A percentile compares a stretch with the other conserved stretches of the same genome.
Evolutionary conservation across 23 tunicate genomes (phyloP).

Genomic region (Trididemnum clinides): DNA sequence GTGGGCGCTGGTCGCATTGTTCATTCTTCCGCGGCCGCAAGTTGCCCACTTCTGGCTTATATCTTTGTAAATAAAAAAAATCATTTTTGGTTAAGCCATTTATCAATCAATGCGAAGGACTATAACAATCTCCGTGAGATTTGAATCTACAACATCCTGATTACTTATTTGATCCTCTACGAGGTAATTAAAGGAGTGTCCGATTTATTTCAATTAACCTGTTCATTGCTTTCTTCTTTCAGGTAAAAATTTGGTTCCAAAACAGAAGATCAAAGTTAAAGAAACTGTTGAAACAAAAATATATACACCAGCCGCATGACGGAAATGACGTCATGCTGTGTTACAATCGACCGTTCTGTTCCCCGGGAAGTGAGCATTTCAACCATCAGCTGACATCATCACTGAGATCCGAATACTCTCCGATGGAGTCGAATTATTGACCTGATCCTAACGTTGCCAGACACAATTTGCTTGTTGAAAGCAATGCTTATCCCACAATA

Average conservation of each 20-base stretch:
- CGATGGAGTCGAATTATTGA: not conserved
- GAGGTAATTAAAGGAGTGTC: no score
- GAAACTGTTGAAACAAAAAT: conserved; percentile 57
- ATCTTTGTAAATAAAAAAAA: no score
- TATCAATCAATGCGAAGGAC: no score
- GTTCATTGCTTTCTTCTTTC: not conserved
- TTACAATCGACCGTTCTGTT: not conserved
- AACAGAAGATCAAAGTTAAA: conserved; percentile 68
- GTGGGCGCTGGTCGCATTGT: no score
- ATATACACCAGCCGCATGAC: conserved; percentile 22
- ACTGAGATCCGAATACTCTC: not conserved
- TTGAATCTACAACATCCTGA: no score
- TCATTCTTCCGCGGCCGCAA: no score
- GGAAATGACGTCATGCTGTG: conserved; percentile 38
- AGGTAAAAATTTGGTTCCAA: conserved; percentile 84
- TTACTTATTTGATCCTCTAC: no score
- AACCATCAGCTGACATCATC: conserved; percentile 7
- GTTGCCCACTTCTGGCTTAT: no score
- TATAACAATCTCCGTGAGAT: no score
- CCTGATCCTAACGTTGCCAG: not conserved
- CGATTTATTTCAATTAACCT: no score
- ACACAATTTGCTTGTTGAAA: not conserved
- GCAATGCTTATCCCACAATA: not conserved
- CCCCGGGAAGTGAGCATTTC: not conserved
- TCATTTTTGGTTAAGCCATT: no score